phyloP scores from a whole-genome alignment of 2,888 invertebrate genomes.

The Trachelus tabidus region DNA sequence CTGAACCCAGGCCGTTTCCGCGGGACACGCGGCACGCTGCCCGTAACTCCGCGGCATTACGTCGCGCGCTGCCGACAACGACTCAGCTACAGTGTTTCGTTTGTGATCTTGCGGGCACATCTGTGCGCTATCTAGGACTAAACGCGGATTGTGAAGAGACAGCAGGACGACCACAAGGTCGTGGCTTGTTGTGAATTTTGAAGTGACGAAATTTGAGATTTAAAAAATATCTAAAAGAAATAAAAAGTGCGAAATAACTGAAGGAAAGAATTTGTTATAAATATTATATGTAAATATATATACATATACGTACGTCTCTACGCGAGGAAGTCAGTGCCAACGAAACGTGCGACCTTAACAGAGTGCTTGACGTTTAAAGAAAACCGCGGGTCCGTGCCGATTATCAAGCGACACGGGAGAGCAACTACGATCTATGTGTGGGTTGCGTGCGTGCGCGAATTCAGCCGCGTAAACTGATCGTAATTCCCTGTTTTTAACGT shows the following conservation, averaged over 20 bases:
- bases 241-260: not conserved
- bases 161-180: not conserved
- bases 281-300: not conserved
- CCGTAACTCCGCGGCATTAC: conserved; percentile 57
- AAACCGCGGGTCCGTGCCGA: conserved; percentile 7
- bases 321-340: not conserved
- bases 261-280: not conserved
- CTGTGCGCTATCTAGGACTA: not conserved
- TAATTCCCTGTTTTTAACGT: too few species aligned
- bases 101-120: not conserved
- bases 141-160: not conserved
- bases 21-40: conserved; percentile 53
- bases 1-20: conserved; percentile 57
- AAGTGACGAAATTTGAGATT: not conserved
- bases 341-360: not conserved
- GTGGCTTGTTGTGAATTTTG: not conserved
- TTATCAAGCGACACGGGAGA: not conserved
- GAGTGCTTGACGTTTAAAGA: not conserved
- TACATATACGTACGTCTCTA: not conserved
- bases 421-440: conserved; percentile 32
- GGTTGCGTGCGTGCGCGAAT: conserved; percentile 49
- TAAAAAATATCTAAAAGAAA: not conserved
- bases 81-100: conserved; percentile 42
- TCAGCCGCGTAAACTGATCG: conserved; percentile 3
- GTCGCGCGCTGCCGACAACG: conserved; percentile 64